Base-by-base conservation (phyloP, 2,888 invertebrate species). In the Bugulina stolonifera region DNA sequence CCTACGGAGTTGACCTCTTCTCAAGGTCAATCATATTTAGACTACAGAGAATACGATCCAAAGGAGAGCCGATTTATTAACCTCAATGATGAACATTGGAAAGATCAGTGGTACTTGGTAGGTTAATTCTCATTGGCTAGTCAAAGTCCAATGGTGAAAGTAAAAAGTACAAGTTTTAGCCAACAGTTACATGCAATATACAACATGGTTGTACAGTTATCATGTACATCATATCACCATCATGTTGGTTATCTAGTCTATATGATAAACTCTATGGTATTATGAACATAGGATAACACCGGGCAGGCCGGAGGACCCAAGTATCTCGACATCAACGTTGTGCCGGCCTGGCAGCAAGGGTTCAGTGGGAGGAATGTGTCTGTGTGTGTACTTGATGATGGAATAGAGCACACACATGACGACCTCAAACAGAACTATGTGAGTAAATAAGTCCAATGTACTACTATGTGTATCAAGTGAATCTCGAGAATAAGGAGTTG, bases 391-490 rank as follows among this genome's bases (percentile, higher is more conserved):
- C 76, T 85, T 71, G 86, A 86, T 75, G 85, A 85, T 75, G 85
- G 85, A 0, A 75, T 86, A 1, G 84, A 86, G 72, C 81, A 84
- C 74, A 79, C 75, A 0, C 86, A 86, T 76, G 79, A 81, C 0
- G 85, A 86, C 73, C 77, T 86, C 57, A 72, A 69, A 1, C 73
- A 74, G 3, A 85, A 85, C 73, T 86, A 84, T 77, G 84, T 84
- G 76, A 80, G 82, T 78, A 34, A 43, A 5, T 10, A 5, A 43
- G 43, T n/a, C n/a, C n/a, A n/a, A n/a, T n/a, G n/a, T n/a, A n/a
- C n/a, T n/a, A n/a, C n/a, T n/a, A n/a, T n/a, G n/a, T n/a, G n/a
- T n/a, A n/a, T n/a, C n/a, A n/a, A n/a, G n/a, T n/a, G n/a, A n/a
- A n/a, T n/a, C n/a, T n/a, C n/a, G n/a, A n/a, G n/a, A n/a, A n/a